A percentile compares a stretch with the other conserved stretches of the same genome.
phyloP scores from a whole-genome alignment of 2,113 vertebrate genomes.

The Glaucidium brasilianum region DNA sequence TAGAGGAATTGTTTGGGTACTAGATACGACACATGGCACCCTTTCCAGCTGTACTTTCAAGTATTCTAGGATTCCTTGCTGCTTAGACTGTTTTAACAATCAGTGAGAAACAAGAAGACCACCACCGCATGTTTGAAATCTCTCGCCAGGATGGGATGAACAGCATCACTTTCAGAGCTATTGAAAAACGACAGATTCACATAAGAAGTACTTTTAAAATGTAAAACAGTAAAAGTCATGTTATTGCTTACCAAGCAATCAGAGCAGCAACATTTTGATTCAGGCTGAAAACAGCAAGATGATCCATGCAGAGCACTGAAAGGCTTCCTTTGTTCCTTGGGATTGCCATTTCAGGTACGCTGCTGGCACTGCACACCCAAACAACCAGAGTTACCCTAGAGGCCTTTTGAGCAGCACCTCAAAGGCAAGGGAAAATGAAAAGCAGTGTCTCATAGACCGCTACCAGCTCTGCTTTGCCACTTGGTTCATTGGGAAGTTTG shows the following conservation, averaged over 20 bases:
- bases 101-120: background rate
- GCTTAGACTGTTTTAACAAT: background rate
- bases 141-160: background rate
- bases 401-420: background rate
- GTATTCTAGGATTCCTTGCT: background rate
- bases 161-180: background rate
- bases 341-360: background rate
- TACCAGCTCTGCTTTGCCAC: slow-evolving; percentile 33
- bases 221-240: accelerated
- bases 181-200: accelerated
- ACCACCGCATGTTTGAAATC: background rate
- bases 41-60: background rate
- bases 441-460: background rate
- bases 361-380: accelerated
- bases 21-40: background rate
- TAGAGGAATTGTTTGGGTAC: background rate
- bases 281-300: background rate
- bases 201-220: background rate
- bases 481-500: slow-evolving; percentile 50
- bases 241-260: background rate
- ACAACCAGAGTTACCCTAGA: background rate
- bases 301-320: background rate
- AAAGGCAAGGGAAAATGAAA: background rate
- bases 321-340: background rate
- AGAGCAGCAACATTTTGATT: background rate